A percentile compares a stretch with the other conserved stretches of the same genome.
Evolutionary conservation across 1,140 invertebrate species (phyloP).

Genomic region (Drosophila ficusphila): DNA sequence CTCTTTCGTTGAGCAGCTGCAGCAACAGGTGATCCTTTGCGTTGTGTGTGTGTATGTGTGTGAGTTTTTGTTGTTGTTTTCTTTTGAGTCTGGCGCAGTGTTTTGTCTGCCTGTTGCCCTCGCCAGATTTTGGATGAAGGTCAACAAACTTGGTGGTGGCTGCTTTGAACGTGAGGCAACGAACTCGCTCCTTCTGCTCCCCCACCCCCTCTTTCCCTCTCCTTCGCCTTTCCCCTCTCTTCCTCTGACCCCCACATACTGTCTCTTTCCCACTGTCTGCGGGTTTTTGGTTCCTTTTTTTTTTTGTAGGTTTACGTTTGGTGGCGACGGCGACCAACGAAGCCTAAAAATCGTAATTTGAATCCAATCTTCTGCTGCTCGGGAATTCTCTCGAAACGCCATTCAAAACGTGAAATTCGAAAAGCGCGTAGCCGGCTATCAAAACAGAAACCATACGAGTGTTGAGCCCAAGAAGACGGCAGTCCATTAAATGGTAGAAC

Average conservation of each 20-base stretch:
- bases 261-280: slow-evolving; percentile 19
- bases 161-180: slow-evolving; percentile 52
- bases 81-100: slow-evolving; percentile 4
- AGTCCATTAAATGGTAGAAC: slow-evolving; percentile 61
- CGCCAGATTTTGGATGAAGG: slow-evolving; percentile 67
- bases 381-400: slow-evolving; percentile 60
- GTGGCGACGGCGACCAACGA: slow-evolving; percentile 56
- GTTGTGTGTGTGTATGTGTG: no score
- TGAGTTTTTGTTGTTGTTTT: no score
- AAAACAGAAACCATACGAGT: slow-evolving; percentile 77
- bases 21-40: slow-evolving; percentile 75
- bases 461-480: slow-evolving; percentile 38
- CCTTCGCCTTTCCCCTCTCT: no score
- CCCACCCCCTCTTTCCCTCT: no score
- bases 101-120: slow-evolving; percentile 17
- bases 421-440: slow-evolving; percentile 60
- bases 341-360: slow-evolving; percentile 79
- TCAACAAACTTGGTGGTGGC: slow-evolving; percentile 76
- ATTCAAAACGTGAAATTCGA: slow-evolving; percentile 24
- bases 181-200: slow-evolving; percentile 44
- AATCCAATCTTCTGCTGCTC: slow-evolving; percentile 68
- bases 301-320: slow-evolving; percentile 38
- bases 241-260: slow-evolving; percentile 7
- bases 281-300: slow-evolving; percentile 24
- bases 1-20: slow-evolving; percentile 54